phyloP scores from a whole-genome alignment of 2,797 vertebrate species.

The Gambelia wislizenii region DNA sequence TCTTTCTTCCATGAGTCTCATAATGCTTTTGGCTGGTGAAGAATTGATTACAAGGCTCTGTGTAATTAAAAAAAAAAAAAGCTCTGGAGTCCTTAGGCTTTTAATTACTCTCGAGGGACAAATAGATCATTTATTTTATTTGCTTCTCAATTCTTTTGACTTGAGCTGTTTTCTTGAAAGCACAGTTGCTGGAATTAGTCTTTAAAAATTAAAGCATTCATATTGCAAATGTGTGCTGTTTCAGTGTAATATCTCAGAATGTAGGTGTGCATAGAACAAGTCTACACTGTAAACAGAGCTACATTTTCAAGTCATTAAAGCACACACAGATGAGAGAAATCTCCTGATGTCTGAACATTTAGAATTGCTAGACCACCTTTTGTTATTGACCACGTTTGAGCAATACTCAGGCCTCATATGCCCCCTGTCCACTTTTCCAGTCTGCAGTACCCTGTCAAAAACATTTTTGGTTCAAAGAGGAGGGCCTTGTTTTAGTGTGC shows the following conservation, averaged over 20 bases:
- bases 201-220: neutral
- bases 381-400: too few relatives aligned
- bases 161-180: neutral
- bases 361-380: neutral
- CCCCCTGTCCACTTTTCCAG: too few relatives aligned
- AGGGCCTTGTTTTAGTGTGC: too few relatives aligned
- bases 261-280: neutral
- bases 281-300: neutral
- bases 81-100: neutral
- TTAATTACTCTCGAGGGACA: neutral
- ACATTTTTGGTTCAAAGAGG: too few relatives aligned
- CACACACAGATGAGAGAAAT: neutral
- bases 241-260: neutral
- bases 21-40: neutral
- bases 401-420: too few relatives aligned
- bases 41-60: neutral
- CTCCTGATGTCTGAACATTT: neutral
- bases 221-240: neutral
- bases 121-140: slow-evolving; percentile 11
- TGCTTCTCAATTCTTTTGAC: neutral
- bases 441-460: too few relatives aligned
- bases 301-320: neutral
- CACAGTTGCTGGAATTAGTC: neutral
- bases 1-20: neutral
- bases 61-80: neutral